phyloP scores from a whole-genome alignment of 2,113 vertebrate species.

The Amblyornis subalaris region DNA sequence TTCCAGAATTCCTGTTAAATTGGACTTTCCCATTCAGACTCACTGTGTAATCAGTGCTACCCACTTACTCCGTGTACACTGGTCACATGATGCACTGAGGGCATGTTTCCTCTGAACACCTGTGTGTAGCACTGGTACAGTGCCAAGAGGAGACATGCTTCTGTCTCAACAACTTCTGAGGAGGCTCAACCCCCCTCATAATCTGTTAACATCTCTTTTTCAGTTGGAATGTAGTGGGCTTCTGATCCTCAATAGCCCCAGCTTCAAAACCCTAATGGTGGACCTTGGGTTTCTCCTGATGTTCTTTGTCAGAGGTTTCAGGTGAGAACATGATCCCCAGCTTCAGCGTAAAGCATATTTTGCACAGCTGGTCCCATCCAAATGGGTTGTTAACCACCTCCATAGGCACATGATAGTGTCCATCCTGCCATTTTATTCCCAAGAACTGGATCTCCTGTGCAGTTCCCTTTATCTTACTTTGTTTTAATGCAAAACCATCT shows the following conservation, averaged over 20 bases:
- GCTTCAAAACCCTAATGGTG: background rate
- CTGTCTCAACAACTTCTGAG: background rate
- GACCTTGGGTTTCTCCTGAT: background rate
- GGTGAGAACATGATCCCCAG: background rate
- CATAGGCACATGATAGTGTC: background rate
- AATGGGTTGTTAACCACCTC: background rate
- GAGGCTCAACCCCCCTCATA: background rate
- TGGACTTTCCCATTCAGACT: background rate
- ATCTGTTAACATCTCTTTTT: background rate
- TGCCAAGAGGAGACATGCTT: background rate
- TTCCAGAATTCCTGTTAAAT: background rate
- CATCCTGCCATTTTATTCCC: background rate
- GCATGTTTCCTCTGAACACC: background rate
- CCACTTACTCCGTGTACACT: accelerated
- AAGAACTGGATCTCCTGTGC: background rate
- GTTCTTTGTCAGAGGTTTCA: background rate
- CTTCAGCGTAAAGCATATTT: background rate
- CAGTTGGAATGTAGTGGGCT: too few relatives aligned
- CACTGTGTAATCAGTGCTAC: background rate
- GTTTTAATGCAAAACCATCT: background rate
- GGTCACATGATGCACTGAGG: accelerated
- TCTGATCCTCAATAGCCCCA: background rate
- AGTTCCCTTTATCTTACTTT: background rate
- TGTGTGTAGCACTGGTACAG: accelerated
- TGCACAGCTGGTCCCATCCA: background rate